Conservation (phyloP, 2,888 invertebrate genomes). For the Drepana falcataria region DNA sequence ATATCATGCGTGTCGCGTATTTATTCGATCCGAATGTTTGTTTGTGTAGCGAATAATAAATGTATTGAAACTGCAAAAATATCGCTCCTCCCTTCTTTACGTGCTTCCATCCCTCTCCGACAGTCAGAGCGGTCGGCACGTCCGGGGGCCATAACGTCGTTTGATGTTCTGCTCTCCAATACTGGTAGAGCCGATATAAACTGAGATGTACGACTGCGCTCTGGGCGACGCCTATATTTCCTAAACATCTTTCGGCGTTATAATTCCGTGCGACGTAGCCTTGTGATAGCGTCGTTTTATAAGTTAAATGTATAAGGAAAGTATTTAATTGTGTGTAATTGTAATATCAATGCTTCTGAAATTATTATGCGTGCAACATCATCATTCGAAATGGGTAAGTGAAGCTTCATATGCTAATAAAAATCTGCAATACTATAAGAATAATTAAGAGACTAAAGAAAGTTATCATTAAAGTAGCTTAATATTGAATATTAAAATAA, state of each 20-base stretch:
- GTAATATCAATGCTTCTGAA: too few relatives aligned
- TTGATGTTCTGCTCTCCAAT: constrained; percentile 80
- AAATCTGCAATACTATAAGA: too few relatives aligned
- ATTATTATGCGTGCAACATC: too few relatives aligned
- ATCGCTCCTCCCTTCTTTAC: constrained; percentile 42
- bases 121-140: constrained; percentile 62
- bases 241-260: constrained; percentile 75
- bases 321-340: constrained; percentile 3
- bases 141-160: constrained; percentile 75
- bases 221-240: constrained; percentile 76
- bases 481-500: too few relatives aligned
- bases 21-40: constrained; percentile 58
- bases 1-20: constrained; percentile 26
- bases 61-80: constrained; percentile 64
- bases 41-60: constrained; percentile 68
- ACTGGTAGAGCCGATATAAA: constrained; percentile 70
- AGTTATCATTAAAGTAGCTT: too few relatives aligned
- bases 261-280: constrained; percentile 60
- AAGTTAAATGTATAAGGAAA: constrained; percentile 11
- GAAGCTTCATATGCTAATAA: too few relatives aligned
- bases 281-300: constrained; percentile 49
- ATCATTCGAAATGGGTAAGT: too few relatives aligned
- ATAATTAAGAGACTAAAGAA: too few relatives aligned
- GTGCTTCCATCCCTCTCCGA: constrained; percentile 49
- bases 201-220: constrained; percentile 76